Conservation (phyloP, 2,797 vertebrate genomes). For the Pelobates cultripes region DNA sequence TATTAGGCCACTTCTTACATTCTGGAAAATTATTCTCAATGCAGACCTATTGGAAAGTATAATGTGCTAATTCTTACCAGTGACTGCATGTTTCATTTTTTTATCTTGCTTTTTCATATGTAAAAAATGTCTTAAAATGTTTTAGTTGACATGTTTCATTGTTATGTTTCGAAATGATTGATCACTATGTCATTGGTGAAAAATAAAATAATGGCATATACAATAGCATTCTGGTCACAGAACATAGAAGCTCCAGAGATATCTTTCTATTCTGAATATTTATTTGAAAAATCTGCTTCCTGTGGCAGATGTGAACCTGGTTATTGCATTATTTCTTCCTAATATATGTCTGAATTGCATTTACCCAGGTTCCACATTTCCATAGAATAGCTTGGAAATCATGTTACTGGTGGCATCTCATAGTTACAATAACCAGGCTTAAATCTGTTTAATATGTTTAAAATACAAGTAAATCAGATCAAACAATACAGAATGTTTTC, state of each 20-base stretch:
- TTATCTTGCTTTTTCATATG: slow-evolving; percentile 55
- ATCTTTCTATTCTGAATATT: not conserved
- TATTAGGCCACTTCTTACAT: too few relatives aligned
- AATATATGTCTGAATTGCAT: slow-evolving; percentile 7
- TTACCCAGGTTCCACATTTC: slow-evolving; percentile 6
- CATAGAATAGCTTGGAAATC: slow-evolving; percentile 9
- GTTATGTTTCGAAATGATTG: not conserved
- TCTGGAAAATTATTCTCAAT: too few relatives aligned
- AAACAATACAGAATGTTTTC: slow-evolving; percentile 41
- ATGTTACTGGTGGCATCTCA: slow-evolving; percentile 20
- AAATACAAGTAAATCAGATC: slow-evolving; percentile 56
- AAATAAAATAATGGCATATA: not conserved
- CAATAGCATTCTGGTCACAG: not conserved
- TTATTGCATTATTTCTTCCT: slow-evolving; percentile 4
- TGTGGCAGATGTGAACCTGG: not conserved
- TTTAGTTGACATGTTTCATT: not conserved
- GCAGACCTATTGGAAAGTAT: too few relatives aligned
- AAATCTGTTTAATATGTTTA: slow-evolving; percentile 38
- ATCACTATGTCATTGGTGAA: not conserved
- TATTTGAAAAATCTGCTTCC: not conserved
- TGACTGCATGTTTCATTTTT: too few relatives aligned
- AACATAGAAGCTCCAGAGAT: not conserved
- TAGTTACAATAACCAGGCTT: slow-evolving; percentile 26
- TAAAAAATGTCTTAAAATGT: not conserved
- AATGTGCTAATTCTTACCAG: too few relatives aligned